Conservation (phyloP, 2,113 vertebrate species). For the Pseudorasbora parva region DNA sequence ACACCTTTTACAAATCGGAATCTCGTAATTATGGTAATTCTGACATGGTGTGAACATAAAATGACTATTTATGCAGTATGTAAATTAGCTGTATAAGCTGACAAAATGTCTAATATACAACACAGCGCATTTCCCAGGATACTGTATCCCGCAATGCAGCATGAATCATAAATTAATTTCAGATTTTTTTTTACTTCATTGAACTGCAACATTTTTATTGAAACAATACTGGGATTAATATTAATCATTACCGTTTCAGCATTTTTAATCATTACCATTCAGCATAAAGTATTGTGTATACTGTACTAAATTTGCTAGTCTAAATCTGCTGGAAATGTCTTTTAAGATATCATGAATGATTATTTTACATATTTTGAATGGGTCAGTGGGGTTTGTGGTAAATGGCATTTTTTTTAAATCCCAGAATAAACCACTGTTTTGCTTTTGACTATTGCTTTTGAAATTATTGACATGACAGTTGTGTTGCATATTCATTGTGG, state of each 20-base stretch:
- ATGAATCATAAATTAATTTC: background rate
- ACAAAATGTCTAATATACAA: background rate
- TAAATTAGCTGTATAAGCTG: background rate
- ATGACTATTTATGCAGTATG: background rate
- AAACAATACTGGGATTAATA: background rate
- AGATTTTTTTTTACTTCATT: background rate
- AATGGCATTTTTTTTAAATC: background rate
- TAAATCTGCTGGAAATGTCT: background rate
- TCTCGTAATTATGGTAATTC: too few relatives aligned
- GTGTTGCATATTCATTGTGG: constrained; percentile 1
- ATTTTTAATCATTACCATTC: too few relatives aligned
- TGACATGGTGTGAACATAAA: too few relatives aligned
- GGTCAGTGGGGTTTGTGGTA: background rate
- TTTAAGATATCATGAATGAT: background rate
- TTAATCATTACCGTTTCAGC: background rate
- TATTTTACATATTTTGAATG: background rate
- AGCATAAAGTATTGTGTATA: background rate
- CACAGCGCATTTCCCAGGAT: background rate
- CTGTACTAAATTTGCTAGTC: background rate
- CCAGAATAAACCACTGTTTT: background rate
- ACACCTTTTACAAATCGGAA: too few relatives aligned
- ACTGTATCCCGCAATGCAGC: background rate
- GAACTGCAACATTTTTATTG: background rate
- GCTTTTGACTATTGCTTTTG: background rate
- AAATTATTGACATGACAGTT: background rate